Base-by-base conservation (phyloP, 2,113 vertebrate genomes). In the Lophotis ruficrista region DNA sequence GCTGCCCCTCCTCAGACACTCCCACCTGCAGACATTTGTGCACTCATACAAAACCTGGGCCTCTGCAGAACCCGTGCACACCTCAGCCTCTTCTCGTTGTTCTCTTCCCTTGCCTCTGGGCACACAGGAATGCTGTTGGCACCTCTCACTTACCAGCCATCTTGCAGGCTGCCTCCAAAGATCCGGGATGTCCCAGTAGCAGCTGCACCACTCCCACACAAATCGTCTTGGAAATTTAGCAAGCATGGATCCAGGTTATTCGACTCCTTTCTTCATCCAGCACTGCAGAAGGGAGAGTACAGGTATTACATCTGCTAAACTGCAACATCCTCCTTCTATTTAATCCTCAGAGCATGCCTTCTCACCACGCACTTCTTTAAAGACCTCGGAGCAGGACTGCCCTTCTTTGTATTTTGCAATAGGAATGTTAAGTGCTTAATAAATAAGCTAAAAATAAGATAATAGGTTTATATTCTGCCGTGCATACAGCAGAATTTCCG, bases 31-130 rank as follows among this genome's bases (percentile, higher is more conserved):
- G 14, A 31, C 37, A 85, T 10, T 31, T 4, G 0, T 4, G 30
- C n/a, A 23, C 33, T 76, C 35, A 24, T 31, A 31, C 22, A 77
- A 77, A 84, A 14, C n/a, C 33, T 19, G 16, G 45, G 38, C 50
- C 45, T 70, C 22, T 27, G 21, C 22, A 38, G 54, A 57, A 24
- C 10, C 15, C 9, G 0, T 4, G 4, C 22, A 7, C 3, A 2
- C 33, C 19, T 33, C 73, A 58, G 47, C 41, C n/a, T 22, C 60
- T 82, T 54, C 47, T 66, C 12, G 24, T 45, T 50, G 62, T 21
- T 60, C 28, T n/a, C 43, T 62, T 56, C 24, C 37, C 35, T n/a
- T 31, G 41, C 12, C 54, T 37, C 65, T 41, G 37, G 45, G 66
- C 43, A 37, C 37, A 23, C 4, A 2, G 54, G 28, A 72, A 12